Evolutionary conservation across 2,113 vertebrate genomes (phyloP), one percentile per base, ranked within the genome.

Genomic region (Solenodon paradoxus): DNA sequence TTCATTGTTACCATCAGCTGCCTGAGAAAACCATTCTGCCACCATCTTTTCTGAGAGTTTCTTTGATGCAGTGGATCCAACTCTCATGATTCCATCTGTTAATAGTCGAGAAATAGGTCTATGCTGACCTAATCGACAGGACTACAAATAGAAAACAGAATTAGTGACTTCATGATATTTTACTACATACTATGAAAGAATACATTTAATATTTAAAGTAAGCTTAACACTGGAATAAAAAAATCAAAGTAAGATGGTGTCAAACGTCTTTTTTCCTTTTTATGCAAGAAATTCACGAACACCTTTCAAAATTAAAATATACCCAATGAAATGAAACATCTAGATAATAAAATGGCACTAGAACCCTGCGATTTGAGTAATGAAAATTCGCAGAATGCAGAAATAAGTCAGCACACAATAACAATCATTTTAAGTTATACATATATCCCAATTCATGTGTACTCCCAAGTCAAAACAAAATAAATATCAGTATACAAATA

Each of bases 121-220:
- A 98, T 99, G 99, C 97, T 99, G 99, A 81, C 99, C 99, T n/a
- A 99, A 99, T 96, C 99, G 99, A 98, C 99, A 99, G 13, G 99
- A 99, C 99, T 99, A 97, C 89, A 97, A 92, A 95, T 80, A 9
- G 74, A 90, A 96, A 97, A 55, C 12, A 72, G 49, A 81, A 95
- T 91, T 71, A 74, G n/a, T 90, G 6, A 90, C 93, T 75, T 77
- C 66, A 79, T 8, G 84, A 16, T 53, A 86, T 53, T 88, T 84
- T 30, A 30, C 9, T 51, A 93, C 1, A 47, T 17, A 78, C 47
- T 51, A 51, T 68, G 86, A 96, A 88, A 77, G 59, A 93, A 90
- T 82, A 42, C 42, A 96, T 30, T 93, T 64, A 90, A 92, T 87
- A 90, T 80, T 92, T 69, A 91, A 95, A 88, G 75, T 84, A 97